Conservation (phyloP, 2,797 vertebrate species). For the Erpetoichthys calabaricus region DNA sequence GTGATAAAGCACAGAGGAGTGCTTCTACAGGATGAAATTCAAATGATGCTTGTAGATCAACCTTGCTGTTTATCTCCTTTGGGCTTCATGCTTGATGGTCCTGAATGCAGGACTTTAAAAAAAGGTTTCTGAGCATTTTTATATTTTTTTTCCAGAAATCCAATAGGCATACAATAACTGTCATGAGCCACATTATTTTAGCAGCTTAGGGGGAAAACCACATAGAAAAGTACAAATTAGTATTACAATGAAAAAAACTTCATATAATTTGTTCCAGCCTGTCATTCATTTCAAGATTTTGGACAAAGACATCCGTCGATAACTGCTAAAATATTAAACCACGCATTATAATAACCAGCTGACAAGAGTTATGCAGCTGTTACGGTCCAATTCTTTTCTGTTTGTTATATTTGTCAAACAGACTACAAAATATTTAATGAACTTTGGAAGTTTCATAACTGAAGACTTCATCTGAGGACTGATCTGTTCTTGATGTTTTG, state of each 20-base stretch:
- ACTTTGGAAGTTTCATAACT: constrained; percentile 1
- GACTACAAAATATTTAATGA: not conserved
- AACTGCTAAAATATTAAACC: not conserved
- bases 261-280: not conserved
- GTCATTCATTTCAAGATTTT: not conserved
- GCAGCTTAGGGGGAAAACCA: not conserved
- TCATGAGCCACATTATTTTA: not conserved
- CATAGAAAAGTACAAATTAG: not conserved
- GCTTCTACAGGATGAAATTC: constrained; percentile 1
- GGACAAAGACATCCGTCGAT: not conserved
- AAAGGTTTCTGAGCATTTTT: not conserved
- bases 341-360: not conserved
- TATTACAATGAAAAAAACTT: not conserved
- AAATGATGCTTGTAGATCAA: not conserved
- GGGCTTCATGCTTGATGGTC: not conserved
- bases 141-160: not conserved
- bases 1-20: not conserved
- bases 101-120: constrained; percentile 1
- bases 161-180: not conserved
- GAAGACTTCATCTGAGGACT: constrained; percentile 5
- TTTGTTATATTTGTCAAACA: not conserved
- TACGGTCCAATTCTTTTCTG: not conserved
- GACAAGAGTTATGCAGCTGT: not conserved
- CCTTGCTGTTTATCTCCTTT: not conserved
- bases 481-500: constrained; percentile 13